Base-by-base conservation (phyloP, 2,113 vertebrate genomes). In the Leptocoma aspasia region DNA sequence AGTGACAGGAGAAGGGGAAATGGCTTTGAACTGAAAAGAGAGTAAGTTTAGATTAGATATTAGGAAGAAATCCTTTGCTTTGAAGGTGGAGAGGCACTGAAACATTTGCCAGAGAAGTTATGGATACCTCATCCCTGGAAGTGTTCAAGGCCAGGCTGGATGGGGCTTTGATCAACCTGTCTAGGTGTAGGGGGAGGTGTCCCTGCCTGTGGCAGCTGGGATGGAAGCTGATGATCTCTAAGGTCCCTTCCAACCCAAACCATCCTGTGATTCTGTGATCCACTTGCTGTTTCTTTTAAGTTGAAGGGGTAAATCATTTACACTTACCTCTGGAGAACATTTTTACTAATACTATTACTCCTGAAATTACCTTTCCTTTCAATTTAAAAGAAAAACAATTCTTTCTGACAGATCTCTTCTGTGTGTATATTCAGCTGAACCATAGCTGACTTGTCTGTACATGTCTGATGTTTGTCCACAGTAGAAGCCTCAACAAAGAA, bases 361-460 rank as follows among this genome's bases (percentile, higher is more conserved):
- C 14, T n/a, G 2, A 47, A 53, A 54, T 76, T 59, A 70, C n/a
- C 45, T 90, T 86, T 86, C 35, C n/a, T 81, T 90, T 64, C 52
- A 91, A 72, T 95, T 92, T 87, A 61, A 76, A 84, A 89, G 57
- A 80, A 93, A 87, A 81, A 47, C 50, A 60, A 41, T 89, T 86
- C 72, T n/a, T 78, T 86, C 35, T 96, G 89, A 47, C 64, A 86
- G 56, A 91, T 79, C 77, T 91, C 18, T 21, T 65, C 15, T 82
- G 6, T 77, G 39, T 72, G 30, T 75, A 8, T 57, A 16, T 60
- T 87, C 64, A 87, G 69, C 69, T 78, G 69, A 83, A 45, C 52
- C 28, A 39, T 28, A 16, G 75, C 44, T 80, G 78, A 86, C 84
- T 42, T 95, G 91, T 83, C 72, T 79, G 42, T 79, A 50, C 82